Evolutionary conservation across 2,113 vertebrate genomes (phyloP), one percentile per base, ranked within the genome.

Genomic region (Monopterus albus): DNA sequence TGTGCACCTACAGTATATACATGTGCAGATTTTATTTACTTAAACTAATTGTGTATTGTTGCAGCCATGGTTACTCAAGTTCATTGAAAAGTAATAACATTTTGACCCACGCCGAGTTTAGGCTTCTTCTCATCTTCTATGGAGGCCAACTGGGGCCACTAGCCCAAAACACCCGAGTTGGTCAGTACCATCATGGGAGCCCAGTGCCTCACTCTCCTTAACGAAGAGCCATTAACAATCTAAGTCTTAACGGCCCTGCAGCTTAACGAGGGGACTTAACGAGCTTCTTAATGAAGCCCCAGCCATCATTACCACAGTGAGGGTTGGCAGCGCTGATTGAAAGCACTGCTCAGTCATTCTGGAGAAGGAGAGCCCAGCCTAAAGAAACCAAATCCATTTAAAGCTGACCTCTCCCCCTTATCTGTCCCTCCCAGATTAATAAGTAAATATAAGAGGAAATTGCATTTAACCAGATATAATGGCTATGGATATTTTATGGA

Each of bases 281-380:
- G 91, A 93, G 92, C 88, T 86, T 76, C 89, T 88, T 93, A 92
- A 94, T 93, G 92, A 94, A 92, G 88, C 91, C 86, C 85, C 56
- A 73, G 83, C 85, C 86, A 79, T 91, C 92, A 90, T 93, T 94
- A 92, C 88, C 78, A 81, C 86, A 74, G 79, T 78, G 81, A 87
- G 81, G 35, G 64, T 85, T 82, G 80, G 77, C 82, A 56, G 78
- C 13, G 20, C 67, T 93, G 91, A 92, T 89, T 90, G 89, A 89
- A 91, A 86, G 85, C 78, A 57, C 69, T 4, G 70, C 87, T 85
- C 74, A 59, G 78, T 84, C 80, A 84, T 80, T 82, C 66, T 52
- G 76, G 51, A 68, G 76, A 64, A 70, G 23, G 73, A 85, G 79
- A 69, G 62, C 67, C 52, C 63, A 70, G 69, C 79, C 76, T 45